Evolutionary conservation across 2,113 vertebrate genomes (phyloP).

Genomic region (Gymnogyps californianus): DNA sequence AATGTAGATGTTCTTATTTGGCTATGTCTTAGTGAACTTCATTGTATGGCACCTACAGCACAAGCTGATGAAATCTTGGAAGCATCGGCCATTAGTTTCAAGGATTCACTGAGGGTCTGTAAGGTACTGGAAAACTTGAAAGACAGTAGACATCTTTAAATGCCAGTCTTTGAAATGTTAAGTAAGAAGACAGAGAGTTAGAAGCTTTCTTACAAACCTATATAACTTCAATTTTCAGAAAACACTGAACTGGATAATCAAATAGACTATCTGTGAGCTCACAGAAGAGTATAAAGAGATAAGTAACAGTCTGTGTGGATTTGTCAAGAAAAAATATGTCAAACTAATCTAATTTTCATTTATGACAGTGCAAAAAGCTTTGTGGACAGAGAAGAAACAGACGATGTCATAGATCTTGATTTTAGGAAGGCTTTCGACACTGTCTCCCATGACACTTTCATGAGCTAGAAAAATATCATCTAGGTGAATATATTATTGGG

Average conservation of each 20-base stretch:
- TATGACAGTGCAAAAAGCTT: slow-evolving; percentile 31
- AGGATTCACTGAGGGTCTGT: background rate
- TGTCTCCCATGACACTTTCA: background rate
- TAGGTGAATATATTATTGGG: slow-evolving; percentile 11
- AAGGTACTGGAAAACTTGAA: background rate
- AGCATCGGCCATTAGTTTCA: background rate
- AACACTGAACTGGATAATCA: slow-evolving; percentile 25
- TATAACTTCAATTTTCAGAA: slow-evolving; percentile 3
- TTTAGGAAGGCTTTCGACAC: slow-evolving; percentile 8
- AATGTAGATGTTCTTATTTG: background rate
- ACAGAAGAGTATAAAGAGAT: background rate
- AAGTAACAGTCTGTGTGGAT: slow-evolving; percentile 24
- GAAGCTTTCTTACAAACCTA: background rate
- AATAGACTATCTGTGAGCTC: slow-evolving; percentile 3
- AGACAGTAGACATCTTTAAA: background rate
- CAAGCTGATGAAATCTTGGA: background rate
- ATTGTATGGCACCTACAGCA: background rate
- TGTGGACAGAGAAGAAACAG: slow-evolving; percentile 32
- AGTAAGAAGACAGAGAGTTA: background rate
- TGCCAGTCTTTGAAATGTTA: background rate
- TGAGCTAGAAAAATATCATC: slow-evolving; percentile 17
- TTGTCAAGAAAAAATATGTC: slow-evolving; percentile 47
- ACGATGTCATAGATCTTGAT: slow-evolving; percentile 20
- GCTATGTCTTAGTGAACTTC: background rate
- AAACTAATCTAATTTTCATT: slow-evolving; percentile 30